Evolutionary conservation across 2,113 vertebrate species (phyloP).

Genomic region (Microtus montanus): DNA sequence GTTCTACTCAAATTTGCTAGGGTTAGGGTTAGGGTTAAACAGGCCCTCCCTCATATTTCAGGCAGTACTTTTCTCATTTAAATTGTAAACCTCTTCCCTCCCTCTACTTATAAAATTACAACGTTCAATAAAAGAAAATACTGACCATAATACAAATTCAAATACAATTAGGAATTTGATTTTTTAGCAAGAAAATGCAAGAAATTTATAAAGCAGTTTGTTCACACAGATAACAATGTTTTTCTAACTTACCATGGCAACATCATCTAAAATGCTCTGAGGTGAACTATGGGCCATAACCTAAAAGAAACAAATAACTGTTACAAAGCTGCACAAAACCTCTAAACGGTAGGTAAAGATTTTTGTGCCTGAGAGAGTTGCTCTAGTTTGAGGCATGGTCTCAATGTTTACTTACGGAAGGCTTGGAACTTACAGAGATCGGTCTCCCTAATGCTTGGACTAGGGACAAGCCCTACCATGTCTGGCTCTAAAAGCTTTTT

Average conservation of each 20-base stretch:
- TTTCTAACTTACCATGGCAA: constrained; percentile 95
- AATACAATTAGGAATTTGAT: neutral
- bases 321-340: constrained; percentile 30
- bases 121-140: neutral
- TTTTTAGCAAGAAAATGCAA: neutral
- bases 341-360: neutral
- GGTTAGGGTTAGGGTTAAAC: too few species aligned
- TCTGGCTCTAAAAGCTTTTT: neutral
- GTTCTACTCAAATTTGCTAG: neutral
- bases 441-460: neutral
- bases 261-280: constrained; percentile 98
- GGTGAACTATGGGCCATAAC: constrained; percentile 99
- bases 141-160: neutral
- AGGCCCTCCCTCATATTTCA: neutral
- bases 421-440: neutral
- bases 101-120: constrained; percentile 34
- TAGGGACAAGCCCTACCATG: neutral
- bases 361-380: neutral
- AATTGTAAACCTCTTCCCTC: neutral
- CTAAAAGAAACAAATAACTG: constrained; percentile 82
- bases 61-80: neutral
- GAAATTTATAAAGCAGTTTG: neutral
- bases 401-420: neutral
- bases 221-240: neutral
- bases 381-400: neutral